Evolutionary conservation across 1,140 invertebrate genomes (phyloP).

Genomic region (Antheraea pernyi): DNA sequence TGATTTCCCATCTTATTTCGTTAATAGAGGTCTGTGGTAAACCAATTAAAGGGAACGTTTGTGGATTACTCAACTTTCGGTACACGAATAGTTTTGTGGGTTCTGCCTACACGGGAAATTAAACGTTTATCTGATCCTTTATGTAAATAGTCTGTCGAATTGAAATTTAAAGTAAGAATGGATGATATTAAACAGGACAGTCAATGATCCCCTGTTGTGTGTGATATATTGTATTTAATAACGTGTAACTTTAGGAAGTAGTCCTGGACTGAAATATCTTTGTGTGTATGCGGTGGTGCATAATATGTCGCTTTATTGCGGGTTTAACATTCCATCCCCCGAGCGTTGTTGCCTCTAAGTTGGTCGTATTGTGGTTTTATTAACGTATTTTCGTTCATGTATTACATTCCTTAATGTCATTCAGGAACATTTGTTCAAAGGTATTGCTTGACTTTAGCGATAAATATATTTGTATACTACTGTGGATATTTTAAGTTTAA

Average conservation of each 20-base stretch:
- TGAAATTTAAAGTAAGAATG: constrained; percentile 7
- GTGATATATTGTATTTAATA: constrained; percentile 8
- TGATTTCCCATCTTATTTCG: constrained; percentile 79
- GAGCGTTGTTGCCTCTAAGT: constrained; percentile 50
- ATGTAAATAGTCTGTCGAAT: constrained; percentile 34
- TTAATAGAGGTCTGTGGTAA: constrained; percentile 77
- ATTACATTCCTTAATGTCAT: constrained; percentile 59
- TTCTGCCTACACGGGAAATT: constrained; percentile 47
- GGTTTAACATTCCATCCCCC: constrained; percentile 56
- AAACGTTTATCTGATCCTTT: constrained; percentile 50
- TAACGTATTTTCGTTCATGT: constrained; percentile 56
- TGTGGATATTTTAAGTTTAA: neutral
- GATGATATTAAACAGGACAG: constrained; percentile 1
- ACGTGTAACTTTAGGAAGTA: neutral
- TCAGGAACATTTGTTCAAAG: neutral
- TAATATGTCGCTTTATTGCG: constrained; percentile 57
- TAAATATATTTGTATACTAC: neutral
- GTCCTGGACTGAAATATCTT: neutral
- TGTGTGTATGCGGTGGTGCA: constrained; percentile 1
- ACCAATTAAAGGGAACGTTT: constrained; percentile 76
- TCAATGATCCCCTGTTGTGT: neutral
- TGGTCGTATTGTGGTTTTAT: constrained; percentile 64
- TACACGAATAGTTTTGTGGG: constrained; percentile 57
- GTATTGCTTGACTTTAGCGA: neutral
- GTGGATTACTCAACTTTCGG: constrained; percentile 71